Base-by-base conservation (phyloP, 2,113 vertebrate species). In the Eupsittula cactorum region DNA sequence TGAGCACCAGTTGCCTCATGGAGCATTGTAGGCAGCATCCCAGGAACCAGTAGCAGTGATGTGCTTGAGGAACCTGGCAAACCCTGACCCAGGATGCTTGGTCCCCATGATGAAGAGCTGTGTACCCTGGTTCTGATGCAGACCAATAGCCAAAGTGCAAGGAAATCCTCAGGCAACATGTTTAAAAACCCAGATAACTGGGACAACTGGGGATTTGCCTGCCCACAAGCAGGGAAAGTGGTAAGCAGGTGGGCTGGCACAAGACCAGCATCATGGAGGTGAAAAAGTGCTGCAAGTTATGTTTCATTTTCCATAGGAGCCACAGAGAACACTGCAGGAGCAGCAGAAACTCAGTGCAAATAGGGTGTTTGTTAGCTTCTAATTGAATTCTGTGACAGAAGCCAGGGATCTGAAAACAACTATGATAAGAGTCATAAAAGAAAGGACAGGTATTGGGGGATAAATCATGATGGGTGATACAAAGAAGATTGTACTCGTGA, bases 331-430 rank as follows among this genome's bases (percentile, higher is more conserved):
- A 18, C 13, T 1, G 17, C 52, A 80, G 47, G 70, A 88, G 33
- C 35, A 79, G 55, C 44, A 64, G 62, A 57, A 92, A 76, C 47
- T 76, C 79, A 35, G 8, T 82, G 52, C 0, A 14, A 85, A 69
- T 9, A 24, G 65, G 52, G 55, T 81, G 39, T 75, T 89, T 68
- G 81, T 75, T 89, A 89, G 82, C 55, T 93, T 96, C 67, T 79
- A 78, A 82, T 95, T 91, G 90, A 90, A 89, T 19, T 87, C 55
- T 71, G 65, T 69, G 81, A 52, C 10, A 70, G 69, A 78, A 94
- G 55, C 39, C 74, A 94, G 57, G 25, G 33, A 84, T 79, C 69
- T 94, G 78, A 82, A 62, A 90, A 42, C 82, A 91, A 42, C 60
- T 53, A 55, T 42, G 62, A 68, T 21, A 35, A 24, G 29, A 82